phyloP scores from a whole-genome alignment of 2,797 vertebrate species.

The Taenioides sp. region DNA sequence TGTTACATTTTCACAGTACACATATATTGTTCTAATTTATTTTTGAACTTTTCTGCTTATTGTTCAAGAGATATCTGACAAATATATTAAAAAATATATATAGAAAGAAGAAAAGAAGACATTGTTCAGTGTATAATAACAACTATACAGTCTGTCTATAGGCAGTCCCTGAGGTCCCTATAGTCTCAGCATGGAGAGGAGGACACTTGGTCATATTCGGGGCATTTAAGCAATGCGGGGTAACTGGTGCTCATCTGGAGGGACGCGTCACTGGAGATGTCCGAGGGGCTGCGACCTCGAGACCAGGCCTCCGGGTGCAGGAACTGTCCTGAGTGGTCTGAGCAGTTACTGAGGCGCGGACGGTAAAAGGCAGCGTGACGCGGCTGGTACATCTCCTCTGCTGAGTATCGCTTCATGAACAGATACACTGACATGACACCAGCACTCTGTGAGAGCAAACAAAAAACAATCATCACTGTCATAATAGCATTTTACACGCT shows the following conservation, averaged over 20 bases:
- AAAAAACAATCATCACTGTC: not conserved
- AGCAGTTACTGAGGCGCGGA: conserved; percentile 89
- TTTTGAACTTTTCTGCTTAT: too few relatives aligned
- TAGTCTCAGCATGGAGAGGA: conserved; percentile 85
- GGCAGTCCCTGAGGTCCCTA: not conserved
- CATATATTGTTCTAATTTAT: too few relatives aligned
- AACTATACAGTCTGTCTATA: not conserved
- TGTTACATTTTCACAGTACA: not conserved
- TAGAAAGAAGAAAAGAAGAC: conserved; percentile 16
- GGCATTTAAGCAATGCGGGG: conserved; percentile 88
- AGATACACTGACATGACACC: conserved; percentile 92
- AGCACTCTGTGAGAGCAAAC: conserved; percentile 73
- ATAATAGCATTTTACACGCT: not conserved
- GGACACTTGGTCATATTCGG: conserved; percentile 85
- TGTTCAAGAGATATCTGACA: too few relatives aligned
- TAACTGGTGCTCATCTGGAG: conserved; percentile 88
- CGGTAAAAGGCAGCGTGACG: conserved; percentile 83
- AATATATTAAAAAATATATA: not conserved
- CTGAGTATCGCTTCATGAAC: conserved; percentile 86
- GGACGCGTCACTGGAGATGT: conserved; percentile 88
- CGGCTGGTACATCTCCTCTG: conserved; percentile 85
- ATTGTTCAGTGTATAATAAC: not conserved
- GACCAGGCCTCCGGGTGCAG: conserved; percentile 87
- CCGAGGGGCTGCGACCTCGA: conserved; percentile 85
- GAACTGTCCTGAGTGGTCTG: conserved; percentile 88